These are phyloP conservation scores for Vesta saturnalis DNA, from an alignment of 2,888 invertebrate species.

Conservation along the genomic window DNA sequence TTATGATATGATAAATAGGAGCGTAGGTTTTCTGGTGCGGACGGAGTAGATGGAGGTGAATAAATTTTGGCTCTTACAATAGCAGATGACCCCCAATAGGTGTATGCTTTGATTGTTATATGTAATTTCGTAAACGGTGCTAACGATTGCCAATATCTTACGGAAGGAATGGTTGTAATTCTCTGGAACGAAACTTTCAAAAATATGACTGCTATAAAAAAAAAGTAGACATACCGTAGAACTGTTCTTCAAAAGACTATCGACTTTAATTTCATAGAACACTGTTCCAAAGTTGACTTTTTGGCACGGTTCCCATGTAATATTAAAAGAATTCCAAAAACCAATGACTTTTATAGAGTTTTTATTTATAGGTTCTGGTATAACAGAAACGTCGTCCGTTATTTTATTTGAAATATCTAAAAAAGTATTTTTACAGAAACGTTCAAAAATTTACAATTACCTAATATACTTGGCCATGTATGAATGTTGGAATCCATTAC, in stretches of 20 bases:
- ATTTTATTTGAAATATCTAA: slow-evolving; percentile 38
- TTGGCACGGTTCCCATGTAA: slow-evolving; percentile 81
- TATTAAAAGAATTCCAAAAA: slow-evolving; percentile 81
- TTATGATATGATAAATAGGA: slow-evolving; percentile 73
- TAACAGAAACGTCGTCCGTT: slow-evolving; percentile 67
- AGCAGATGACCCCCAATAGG: slow-evolving; percentile 84
- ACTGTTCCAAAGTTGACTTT: slow-evolving; percentile 83
- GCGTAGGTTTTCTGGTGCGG: slow-evolving; percentile 76
- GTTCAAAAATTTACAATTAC: not conserved
- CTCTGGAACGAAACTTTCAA: slow-evolving; percentile 56
- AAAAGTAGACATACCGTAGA: slow-evolving; percentile 59
- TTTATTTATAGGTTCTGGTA: slow-evolving; percentile 76
- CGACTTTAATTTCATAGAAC: slow-evolving; percentile 82
- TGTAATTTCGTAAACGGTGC: slow-evolving; percentile 77
- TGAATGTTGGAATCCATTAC: slow-evolving; percentile 77
- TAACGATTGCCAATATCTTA: slow-evolving; percentile 65
- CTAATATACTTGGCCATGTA: slow-evolving; percentile 65
- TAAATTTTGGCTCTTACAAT: slow-evolving; percentile 70
- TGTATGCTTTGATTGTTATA: slow-evolving; percentile 81
- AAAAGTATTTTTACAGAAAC: not conserved
- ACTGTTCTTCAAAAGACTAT: slow-evolving; percentile 69
- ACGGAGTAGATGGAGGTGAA: slow-evolving; percentile 85
- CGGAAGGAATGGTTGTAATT: slow-evolving; percentile 65
- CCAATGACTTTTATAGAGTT: slow-evolving; percentile 77
- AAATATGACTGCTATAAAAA: slow-evolving; percentile 8